These are phyloP conservation scores for Sarcophaga rosellei DNA, from an alignment of 2,888 invertebrate genomes.

Conservation along the genomic window DNA sequence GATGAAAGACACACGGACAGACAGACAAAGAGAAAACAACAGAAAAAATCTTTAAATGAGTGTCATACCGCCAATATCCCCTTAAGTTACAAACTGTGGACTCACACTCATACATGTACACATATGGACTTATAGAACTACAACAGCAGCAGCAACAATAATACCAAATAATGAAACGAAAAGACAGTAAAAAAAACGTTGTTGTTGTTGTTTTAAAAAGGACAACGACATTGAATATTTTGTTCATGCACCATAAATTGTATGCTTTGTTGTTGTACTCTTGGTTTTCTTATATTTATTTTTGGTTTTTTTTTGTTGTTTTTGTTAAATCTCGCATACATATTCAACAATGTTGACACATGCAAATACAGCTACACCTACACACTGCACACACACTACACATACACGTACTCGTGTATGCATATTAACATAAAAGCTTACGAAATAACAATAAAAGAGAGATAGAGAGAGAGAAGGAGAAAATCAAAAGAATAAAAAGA, in stretches of 20 bases:
- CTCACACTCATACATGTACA: too few relatives aligned
- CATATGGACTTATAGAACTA: background rate
- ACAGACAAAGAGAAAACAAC: background rate
- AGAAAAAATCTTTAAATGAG: conserved; percentile 55
- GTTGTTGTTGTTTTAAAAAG: conserved; percentile 51
- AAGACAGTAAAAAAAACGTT: background rate
- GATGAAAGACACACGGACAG: conserved; percentile 26
- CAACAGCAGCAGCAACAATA: conserved; percentile 17
- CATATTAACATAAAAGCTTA: conserved; percentile 41
- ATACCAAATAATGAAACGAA: conserved; percentile 50
- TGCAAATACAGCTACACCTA: background rate
- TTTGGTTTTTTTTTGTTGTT: background rate
- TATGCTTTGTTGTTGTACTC: background rate
- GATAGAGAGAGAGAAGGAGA: background rate
- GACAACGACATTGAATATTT: conserved; percentile 68
- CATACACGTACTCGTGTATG: background rate
- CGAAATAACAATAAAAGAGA: conserved; percentile 37
- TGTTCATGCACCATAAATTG: conserved; percentile 10
- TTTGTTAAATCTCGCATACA: background rate
- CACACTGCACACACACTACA: conserved; percentile 21
- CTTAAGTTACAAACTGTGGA: conserved; percentile 16
- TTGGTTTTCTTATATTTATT: background rate
- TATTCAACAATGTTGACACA: conserved; percentile 34
- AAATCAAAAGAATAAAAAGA: background rate
- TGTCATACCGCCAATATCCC: conserved; percentile 56